phyloP scores from a whole-genome alignment of 2,797 vertebrate genomes.

The Artibeus lituratus region DNA sequence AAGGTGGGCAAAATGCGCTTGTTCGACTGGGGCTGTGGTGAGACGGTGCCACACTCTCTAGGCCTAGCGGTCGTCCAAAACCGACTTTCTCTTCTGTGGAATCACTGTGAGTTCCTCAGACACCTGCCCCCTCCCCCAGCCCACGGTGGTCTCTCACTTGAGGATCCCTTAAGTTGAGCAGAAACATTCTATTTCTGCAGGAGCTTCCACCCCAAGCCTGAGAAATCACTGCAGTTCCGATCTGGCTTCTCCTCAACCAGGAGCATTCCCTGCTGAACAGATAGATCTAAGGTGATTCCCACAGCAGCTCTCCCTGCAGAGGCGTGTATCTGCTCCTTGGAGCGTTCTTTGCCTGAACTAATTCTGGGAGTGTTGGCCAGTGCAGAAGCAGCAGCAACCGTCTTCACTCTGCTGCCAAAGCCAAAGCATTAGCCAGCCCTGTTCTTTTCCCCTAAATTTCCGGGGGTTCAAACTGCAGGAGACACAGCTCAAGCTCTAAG shows the following conservation, averaged over 20 bases:
- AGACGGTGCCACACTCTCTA: neutral
- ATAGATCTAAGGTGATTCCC: neutral
- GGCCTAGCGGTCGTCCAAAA: neutral
- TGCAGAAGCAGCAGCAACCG: neutral
- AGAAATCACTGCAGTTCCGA: neutral
- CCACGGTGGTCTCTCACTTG: neutral
- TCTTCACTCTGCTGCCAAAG: neutral
- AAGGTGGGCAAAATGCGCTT: neutral
- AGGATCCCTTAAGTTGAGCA: neutral
- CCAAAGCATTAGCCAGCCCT: neutral
- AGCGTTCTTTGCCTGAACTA: neutral
- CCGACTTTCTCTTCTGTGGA: neutral
- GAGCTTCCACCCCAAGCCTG: neutral
- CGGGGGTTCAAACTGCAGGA: neutral
- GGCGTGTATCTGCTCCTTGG: neutral
- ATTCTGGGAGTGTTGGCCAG: neutral
- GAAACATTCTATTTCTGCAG: neutral
- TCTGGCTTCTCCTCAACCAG: neutral
- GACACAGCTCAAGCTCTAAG: neutral
- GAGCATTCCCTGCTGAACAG: neutral
- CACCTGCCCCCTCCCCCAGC: neutral
- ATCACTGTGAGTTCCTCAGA: neutral
- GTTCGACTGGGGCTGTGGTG: neutral
- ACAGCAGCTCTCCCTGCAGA: neutral
- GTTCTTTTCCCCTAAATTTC: slow-evolving; percentile 9